These are phyloP conservation scores for Zalophus californianus DNA, from an alignment of 2,797 vertebrate species.

Conservation along the genomic window DNA sequence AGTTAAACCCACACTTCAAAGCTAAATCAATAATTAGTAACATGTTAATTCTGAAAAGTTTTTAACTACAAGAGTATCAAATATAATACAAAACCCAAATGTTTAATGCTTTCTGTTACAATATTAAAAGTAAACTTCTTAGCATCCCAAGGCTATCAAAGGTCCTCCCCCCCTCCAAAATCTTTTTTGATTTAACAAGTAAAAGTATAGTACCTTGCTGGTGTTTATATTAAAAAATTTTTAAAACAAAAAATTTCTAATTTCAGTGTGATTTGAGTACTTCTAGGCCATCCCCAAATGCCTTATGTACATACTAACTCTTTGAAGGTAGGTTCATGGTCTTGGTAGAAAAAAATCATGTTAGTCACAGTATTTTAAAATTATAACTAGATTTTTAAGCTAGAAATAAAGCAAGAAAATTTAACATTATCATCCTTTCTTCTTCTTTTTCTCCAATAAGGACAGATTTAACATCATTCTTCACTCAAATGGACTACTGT, in stretches of 20 bases:
- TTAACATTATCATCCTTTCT: slow-evolving; percentile 21
- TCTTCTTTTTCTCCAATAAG: background rate
- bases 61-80: slow-evolving; percentile 59
- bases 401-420: slow-evolving; percentile 50
- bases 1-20: slow-evolving; percentile 74
- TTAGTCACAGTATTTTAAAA: slow-evolving; percentile 48
- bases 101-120: slow-evolving; percentile 57
- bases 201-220: background rate
- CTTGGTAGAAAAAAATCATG: slow-evolving; percentile 5
- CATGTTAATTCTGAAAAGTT: slow-evolving; percentile 60
- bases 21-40: slow-evolving; percentile 75
- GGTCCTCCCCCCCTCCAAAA: background rate
- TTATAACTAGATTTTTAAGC: slow-evolving; percentile 32
- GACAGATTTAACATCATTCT: slow-evolving; percentile 45
- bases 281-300: slow-evolving; percentile 45
- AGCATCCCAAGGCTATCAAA: slow-evolving; percentile 44
- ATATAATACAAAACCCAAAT: slow-evolving; percentile 63
- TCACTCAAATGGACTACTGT: background rate
- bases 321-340: slow-evolving; percentile 49
- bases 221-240: background rate
- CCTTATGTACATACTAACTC: slow-evolving; percentile 22
- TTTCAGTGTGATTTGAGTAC: slow-evolving; percentile 32
- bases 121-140: slow-evolving; percentile 71
- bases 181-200: background rate
- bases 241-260: slow-evolving; percentile 29